phyloP scores from a whole-genome alignment of 2,113 vertebrate genomes.

The Vireo altiloquus region DNA sequence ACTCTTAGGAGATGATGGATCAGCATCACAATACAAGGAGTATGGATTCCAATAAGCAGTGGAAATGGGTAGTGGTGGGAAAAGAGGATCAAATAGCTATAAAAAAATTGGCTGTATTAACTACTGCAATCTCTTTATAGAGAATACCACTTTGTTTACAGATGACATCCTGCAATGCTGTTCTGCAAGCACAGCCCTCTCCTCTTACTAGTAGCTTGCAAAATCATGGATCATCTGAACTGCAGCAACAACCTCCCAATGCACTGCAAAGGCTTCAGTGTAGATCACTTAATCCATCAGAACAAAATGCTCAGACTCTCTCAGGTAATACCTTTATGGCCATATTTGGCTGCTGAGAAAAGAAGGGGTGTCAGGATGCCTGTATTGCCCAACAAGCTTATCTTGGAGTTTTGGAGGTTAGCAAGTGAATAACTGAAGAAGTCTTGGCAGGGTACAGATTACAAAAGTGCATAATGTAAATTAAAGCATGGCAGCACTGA shows the following conservation, averaged over 20 bases:
- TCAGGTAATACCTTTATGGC: constrained; percentile 63
- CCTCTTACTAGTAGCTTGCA: neutral
- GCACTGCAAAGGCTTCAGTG: neutral
- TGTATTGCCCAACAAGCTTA: neutral
- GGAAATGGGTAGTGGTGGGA: neutral
- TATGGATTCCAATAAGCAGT: neutral
- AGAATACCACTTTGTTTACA: neutral
- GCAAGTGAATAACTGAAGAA: neutral
- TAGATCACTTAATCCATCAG: neutral
- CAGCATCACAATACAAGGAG: neutral
- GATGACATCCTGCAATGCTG: neutral
- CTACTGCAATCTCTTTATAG: neutral
- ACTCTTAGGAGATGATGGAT: neutral
- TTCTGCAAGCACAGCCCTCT: neutral
- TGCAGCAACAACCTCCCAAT: neutral
- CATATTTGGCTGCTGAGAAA: neutral
- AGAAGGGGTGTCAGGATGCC: neutral
- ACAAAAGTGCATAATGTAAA: neutral
- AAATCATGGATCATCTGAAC: neutral
- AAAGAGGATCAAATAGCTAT: neutral
- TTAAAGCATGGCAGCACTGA: neutral
- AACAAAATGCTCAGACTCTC: constrained; percentile 25
- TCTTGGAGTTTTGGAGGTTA: neutral
- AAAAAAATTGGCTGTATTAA: neutral
- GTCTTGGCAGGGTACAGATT: neutral